Percentiles rank a stretch among this genome's conserved stretches.
phyloP scores from a whole-genome alignment of 2,797 vertebrate genomes.

The Capromys pilorides region DNA sequence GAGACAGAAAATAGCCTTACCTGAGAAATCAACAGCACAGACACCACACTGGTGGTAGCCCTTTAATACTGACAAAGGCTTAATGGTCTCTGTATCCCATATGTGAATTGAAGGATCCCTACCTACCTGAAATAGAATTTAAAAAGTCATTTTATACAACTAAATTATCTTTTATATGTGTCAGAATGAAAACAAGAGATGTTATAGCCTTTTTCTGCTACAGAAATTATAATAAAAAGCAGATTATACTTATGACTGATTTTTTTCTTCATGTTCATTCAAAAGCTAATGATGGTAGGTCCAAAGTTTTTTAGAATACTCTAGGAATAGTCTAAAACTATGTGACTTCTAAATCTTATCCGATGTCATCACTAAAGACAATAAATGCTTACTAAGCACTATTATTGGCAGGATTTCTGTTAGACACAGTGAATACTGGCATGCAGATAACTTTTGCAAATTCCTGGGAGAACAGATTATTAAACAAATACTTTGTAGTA shows the following conservation, averaged over 20 bases:
- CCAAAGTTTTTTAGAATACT: no score
- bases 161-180: conserved; percentile 21
- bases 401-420: neutral
- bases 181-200: conserved; percentile 33
- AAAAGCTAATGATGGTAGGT: conserved; percentile 37
- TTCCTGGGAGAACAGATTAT: neutral
- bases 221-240: conserved; percentile 42
- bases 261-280: conserved; percentile 20
- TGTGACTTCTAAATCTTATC: neutral
- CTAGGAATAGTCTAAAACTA: neutral
- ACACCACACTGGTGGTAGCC: conserved; percentile 98
- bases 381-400: conserved; percentile 1
- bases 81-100: conserved; percentile 97
- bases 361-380: neutral
- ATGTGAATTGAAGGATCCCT: conserved; percentile 96
- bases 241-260: neutral
- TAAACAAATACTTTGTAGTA: conserved; percentile 21
- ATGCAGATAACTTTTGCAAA: conserved; percentile 1
- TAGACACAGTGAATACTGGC: neutral
- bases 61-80: conserved; percentile 95
- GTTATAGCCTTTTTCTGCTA: conserved; percentile 38
- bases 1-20: conserved; percentile 84
- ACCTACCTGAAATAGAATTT: conserved; percentile 90
- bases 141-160: conserved; percentile 40
- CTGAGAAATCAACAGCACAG: conserved; percentile 98